Conservation (phyloP, 2,797 vertebrate species). For the Enteromius mattozi region DNA sequence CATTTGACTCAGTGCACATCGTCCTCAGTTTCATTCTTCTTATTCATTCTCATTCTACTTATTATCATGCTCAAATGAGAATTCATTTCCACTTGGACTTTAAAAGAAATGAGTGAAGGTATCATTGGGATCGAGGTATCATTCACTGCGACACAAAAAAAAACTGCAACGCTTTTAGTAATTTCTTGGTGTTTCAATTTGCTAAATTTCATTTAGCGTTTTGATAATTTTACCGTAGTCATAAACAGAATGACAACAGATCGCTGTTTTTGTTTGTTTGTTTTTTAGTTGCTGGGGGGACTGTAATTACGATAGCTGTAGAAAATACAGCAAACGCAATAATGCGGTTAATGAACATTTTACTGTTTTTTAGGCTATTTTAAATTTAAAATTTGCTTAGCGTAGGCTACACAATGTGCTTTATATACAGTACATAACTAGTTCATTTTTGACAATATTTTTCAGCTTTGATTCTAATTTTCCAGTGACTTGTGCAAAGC, state of each 20-base stretch:
- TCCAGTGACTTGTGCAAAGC: background rate
- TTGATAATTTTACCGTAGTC: background rate
- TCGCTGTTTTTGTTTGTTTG: background rate
- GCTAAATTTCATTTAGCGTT: background rate
- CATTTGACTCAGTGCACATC: background rate
- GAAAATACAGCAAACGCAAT: background rate
- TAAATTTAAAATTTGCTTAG: background rate
- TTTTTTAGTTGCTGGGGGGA: background rate
- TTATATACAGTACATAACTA: background rate
- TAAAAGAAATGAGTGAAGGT: background rate
- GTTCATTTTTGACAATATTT: background rate
- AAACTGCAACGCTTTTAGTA: background rate
- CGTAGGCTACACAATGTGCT: background rate
- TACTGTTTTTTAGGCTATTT: too few species aligned
- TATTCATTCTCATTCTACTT: slow-evolving; percentile 27
- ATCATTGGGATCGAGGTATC: too few species aligned
- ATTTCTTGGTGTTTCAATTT: background rate
- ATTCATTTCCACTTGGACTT: background rate
- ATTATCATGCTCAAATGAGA: background rate
- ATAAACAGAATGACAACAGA: background rate
- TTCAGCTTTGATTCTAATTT: background rate
- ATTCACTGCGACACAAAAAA: background rate
- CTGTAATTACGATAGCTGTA: background rate
- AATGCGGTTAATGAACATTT: background rate
- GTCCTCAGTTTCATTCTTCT: slow-evolving; percentile 23